phyloP scores from a whole-genome alignment of 2,797 vertebrate genomes.

The Muscicapa comitata region DNA sequence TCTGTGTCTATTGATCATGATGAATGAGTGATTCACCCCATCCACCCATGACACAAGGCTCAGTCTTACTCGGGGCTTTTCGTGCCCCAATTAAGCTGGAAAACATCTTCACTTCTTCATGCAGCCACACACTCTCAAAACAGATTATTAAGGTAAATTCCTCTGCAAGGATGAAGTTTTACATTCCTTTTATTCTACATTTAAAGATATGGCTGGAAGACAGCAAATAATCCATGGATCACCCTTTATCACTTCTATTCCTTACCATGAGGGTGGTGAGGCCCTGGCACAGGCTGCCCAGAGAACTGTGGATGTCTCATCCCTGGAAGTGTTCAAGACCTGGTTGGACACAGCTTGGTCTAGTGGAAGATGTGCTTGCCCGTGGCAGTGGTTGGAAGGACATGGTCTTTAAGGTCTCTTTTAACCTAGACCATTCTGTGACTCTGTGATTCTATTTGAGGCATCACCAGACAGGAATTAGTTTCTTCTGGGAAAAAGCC shows the following conservation, averaged over 20 bases:
- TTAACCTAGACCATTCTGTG: not conserved
- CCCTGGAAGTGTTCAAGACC: not conserved
- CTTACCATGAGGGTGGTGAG: not conserved
- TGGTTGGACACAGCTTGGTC: not conserved
- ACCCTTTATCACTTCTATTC: not conserved
- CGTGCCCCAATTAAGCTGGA: not conserved
- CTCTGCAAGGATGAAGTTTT: not conserved
- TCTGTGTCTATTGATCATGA: too few species aligned
- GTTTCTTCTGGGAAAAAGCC: not conserved
- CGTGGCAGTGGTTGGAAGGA: not conserved
- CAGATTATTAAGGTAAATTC: not conserved
- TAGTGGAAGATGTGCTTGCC: not conserved
- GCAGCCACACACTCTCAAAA: not conserved
- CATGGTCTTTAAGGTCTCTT: not conserved
- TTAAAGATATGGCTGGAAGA: not conserved
- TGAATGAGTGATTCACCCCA: accelerated
- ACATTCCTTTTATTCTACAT: not conserved
- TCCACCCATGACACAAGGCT: not conserved
- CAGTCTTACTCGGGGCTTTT: not conserved
- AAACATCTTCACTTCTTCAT: not conserved
- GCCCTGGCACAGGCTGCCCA: not conserved
- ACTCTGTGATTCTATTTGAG: not conserved
- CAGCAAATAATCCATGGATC: not conserved
- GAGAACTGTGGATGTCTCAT: not conserved
- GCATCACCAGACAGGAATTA: not conserved